Conservation (phyloP, 2,888 invertebrate species). For the Caenorhabditis japonica region DNA sequence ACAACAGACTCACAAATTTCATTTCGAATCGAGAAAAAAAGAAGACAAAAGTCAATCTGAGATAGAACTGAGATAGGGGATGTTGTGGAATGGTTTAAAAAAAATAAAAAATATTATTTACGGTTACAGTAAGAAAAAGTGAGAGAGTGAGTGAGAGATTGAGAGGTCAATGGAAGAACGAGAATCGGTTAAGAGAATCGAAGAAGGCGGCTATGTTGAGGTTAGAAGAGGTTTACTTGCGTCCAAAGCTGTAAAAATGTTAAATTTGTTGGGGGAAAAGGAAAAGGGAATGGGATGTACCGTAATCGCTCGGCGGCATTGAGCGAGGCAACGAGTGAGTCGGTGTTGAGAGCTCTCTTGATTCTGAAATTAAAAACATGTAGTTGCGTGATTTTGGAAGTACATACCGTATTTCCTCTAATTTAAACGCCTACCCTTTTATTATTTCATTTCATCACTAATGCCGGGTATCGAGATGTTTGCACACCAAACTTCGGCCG, state of each 20-base stretch:
- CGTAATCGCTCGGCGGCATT: conserved; percentile 66
- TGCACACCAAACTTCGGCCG: too few relatives aligned
- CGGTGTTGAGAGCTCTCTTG: conserved; percentile 54
- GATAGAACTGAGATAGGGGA: too few relatives aligned
- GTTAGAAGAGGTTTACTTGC: conserved; percentile 13
- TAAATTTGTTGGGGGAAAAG: neutral
- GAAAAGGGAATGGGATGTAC: conserved; percentile 13
- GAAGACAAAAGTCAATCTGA: too few relatives aligned
- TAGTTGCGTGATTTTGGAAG: neutral
- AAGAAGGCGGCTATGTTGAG: neutral
- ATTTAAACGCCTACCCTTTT: too few relatives aligned
- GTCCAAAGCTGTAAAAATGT: conserved; percentile 18
- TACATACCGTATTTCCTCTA: neutral
- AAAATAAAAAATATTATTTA: too few relatives aligned
- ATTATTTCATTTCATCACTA: too few relatives aligned
- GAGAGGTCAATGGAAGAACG: neutral
- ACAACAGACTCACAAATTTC: conserved; percentile 37
- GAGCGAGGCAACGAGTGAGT: conserved; percentile 56
- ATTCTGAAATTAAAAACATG: conserved; percentile 29
- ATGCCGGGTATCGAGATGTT: too few relatives aligned
- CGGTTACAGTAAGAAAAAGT: too few relatives aligned
- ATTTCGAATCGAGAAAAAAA: neutral
- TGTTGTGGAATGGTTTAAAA: too few relatives aligned
- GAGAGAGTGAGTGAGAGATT: too few relatives aligned
- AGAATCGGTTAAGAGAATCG: neutral